Evolutionary conservation across 1,140 invertebrate genomes (phyloP), one percentile per base, ranked within the genome.

Genomic region (Zaprionus ghesquierei): DNA sequence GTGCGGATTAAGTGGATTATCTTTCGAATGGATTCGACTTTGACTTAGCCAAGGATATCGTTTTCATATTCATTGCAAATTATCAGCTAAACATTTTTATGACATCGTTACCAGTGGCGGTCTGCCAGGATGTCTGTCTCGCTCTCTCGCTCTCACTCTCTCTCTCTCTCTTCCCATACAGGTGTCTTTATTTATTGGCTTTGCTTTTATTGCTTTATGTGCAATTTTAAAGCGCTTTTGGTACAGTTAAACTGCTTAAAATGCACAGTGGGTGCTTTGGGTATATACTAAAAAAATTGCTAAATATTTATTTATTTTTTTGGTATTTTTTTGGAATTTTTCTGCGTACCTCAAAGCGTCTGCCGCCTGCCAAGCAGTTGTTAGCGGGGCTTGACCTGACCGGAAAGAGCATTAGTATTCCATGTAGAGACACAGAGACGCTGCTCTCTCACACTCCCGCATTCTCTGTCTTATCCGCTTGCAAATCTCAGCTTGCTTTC

Each of bases 21-120:
- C 61, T 66, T n/a, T 31, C 38, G n/a, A 49, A 50, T 62, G 64
- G 54, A 35, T 60, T 35, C n/a, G 31, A 18, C 55, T 51, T 31
- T 29, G 54, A 15, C 25, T 50, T 15, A 20, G 55, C 25, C 23
- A 50, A 38, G 38, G 44, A 56, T 61, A 50, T 64, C 55, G 69
- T 72, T 81, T 68, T 87, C 81, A 82, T 86, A 69, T 86, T 86
- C 60, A 87, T 79, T 75, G 82, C 81, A 68, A 81, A 86, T 86
- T 86, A 87, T 86, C 49, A 60, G 79, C 63, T 78, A 72, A 87
- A 76, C 68, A 80, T 65, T 75, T 87, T 86, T 87, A 86, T 72
- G 68, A 72, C 75, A 46, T 46, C 41, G 41, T 46, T 46, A 46
- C 18, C 2, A 20, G 15, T 8, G 10, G 41, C 18, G 13, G 33